Evolutionary conservation across 1,140 invertebrate species (phyloP), one percentile per base, ranked within the genome.

Genomic region (Achatina immaculata): DNA sequence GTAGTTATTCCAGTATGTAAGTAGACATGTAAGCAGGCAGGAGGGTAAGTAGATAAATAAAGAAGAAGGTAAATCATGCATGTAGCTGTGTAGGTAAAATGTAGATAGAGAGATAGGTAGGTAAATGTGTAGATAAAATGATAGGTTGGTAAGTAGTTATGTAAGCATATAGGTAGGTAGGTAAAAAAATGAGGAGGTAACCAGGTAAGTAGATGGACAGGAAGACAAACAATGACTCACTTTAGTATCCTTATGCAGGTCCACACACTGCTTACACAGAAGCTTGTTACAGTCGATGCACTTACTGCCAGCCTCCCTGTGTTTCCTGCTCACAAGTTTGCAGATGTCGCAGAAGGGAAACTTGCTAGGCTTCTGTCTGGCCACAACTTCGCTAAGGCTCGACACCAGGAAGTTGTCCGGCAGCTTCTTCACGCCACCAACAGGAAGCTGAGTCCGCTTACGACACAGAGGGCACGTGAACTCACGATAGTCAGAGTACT

Each of bases 361-460:
- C 84, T 90, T 89, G 45, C 90, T 90, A 14, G 90, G 90, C 43
- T 86, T 85, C 83, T 91, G 89, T 62, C 90, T 77, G 38, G 83
- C 85, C 31, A 92, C 87, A 28, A 91, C 84, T 55, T 80, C 78
- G 0, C 87, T 87, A n/a, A 92, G 84, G 83, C 88, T 91, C 45
- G 89, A 89, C n/a, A 92, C 89, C 68, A 92, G 86, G 83, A 92
- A 92, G 84, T 92, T 92, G 83, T 92, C 91, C 7, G 91, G 91
- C 79, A 92, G 87, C 83, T 91, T 92, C 81, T 90, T 91, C 1
- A 92, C 91, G 34, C 91, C 91, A 24, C 91, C 91, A 78, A 91
- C 83, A 34, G 91, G 91, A 43, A 92, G 85, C 71, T 90, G 88
- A 14, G 91, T 92, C 55, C 91, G 84, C 84, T 92, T 92, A 42